phyloP scores from a whole-genome alignment of 2,113 vertebrate species.

The Sylvia atricapilla region DNA sequence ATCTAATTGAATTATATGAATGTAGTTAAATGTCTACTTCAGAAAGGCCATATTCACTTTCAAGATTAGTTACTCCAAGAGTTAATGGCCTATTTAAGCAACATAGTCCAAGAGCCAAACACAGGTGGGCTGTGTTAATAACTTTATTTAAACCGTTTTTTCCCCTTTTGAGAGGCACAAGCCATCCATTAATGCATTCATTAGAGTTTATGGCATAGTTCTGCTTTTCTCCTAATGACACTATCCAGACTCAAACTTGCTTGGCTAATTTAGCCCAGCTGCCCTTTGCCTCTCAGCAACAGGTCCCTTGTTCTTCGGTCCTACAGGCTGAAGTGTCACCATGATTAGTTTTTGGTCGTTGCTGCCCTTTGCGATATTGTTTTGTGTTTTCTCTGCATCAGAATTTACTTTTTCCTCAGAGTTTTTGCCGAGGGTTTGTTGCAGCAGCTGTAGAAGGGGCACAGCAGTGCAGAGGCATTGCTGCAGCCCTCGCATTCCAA shows the following conservation, averaged over 20 bases:
- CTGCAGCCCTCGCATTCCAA: conserved; percentile 29
- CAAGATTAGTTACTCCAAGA: conserved; percentile 74
- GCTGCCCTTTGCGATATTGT: background rate
- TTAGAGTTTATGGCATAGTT: conserved; percentile 79
- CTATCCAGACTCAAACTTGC: conserved; percentile 76
- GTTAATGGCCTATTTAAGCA: conserved; percentile 82
- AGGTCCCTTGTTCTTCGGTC: conserved; percentile 41
- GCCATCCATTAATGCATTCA: conserved; percentile 86
- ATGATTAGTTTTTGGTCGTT: conserved; percentile 42
- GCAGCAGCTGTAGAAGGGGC: background rate
- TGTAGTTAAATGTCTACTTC: conserved; percentile 78
- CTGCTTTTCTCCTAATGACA: conserved; percentile 82
- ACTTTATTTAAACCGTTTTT: conserved; percentile 83
- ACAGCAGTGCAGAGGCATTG: background rate
- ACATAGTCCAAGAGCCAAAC: conserved; percentile 75
- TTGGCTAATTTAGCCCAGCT: conserved; percentile 81
- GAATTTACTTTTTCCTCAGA: background rate
- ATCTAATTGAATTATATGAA: conserved; percentile 83
- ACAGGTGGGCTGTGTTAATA: conserved; percentile 86
- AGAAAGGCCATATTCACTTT: conserved; percentile 77
- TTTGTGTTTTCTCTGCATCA: background rate
- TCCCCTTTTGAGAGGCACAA: conserved; percentile 78
- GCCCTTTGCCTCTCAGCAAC: conserved; percentile 68
- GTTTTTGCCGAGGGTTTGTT: background rate
- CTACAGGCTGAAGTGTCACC: background rate